A percentile compares a stretch with the other conserved stretches of the same genome.
phyloP scores from a whole-genome alignment of 2,888 invertebrate genomes.

The Drosophila yooni region DNA sequence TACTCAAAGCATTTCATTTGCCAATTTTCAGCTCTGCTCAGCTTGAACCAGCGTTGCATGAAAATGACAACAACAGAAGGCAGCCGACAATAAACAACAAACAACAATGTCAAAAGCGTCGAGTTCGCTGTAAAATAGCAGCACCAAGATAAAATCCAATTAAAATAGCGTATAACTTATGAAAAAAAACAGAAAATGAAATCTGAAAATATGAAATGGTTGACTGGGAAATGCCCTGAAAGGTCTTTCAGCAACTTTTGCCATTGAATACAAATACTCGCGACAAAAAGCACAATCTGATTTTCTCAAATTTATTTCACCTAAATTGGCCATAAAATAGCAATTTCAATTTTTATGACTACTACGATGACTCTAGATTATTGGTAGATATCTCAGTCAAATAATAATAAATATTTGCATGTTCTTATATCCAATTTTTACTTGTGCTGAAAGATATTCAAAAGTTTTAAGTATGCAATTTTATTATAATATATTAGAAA shows the following conservation, averaged over 20 bases:
- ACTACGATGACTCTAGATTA: background rate
- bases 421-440: background rate
- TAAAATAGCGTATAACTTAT: slow-evolving; percentile 68
- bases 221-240: slow-evolving; percentile 53
- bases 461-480: background rate
- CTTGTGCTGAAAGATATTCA: background rate
- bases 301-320: background rate
- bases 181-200: slow-evolving; percentile 21
- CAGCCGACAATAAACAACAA: slow-evolving; percentile 12
- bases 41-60: slow-evolving; percentile 72
- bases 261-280: background rate
- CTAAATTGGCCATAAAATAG: background rate
- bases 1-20: slow-evolving; percentile 76
- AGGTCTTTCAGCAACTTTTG: background rate
- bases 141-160: slow-evolving; percentile 77
- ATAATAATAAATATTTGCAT: background rate
- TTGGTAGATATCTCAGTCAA: background rate
- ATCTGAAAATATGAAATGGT: background rate
- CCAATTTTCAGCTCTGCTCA: slow-evolving; percentile 61
- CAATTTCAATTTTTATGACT: background rate
- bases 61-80: slow-evolving; percentile 49
- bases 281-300: background rate
- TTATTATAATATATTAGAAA: background rate
- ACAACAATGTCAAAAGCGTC: slow-evolving; percentile 35
- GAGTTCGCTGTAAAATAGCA: slow-evolving; percentile 57